Percentiles rank a stretch among this genome's conserved stretches.
phyloP scores from a whole-genome alignment of 2,888 invertebrate genomes.

The Drosophila birchii region DNA sequence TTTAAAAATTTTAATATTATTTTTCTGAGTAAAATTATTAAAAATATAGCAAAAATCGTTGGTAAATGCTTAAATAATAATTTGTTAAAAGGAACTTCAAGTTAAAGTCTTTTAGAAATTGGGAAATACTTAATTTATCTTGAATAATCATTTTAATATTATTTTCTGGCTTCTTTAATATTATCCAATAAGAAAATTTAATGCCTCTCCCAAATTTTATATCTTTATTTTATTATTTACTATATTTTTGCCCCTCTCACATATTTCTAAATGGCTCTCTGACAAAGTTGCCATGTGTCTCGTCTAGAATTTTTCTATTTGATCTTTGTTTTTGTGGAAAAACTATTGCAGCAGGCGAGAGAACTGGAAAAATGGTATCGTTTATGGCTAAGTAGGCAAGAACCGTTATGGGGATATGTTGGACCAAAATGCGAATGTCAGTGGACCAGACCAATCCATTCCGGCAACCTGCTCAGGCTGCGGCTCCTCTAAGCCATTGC shows the following conservation, averaged over 20 bases:
- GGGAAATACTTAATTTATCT: no score
- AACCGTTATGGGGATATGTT: slow-evolving; percentile 30
- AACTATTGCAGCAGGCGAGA: slow-evolving; percentile 7
- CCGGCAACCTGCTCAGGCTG: slow-evolving; percentile 16
- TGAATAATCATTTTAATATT: no score
- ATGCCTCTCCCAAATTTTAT: neutral
- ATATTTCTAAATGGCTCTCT: neutral
- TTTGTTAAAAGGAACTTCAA: no score
- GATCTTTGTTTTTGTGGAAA: slow-evolving; percentile 11
- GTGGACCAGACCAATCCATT: slow-evolving; percentile 23
- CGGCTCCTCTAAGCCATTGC: slow-evolving; percentile 9
- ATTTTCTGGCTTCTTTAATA: neutral
- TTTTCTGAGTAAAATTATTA: no score
- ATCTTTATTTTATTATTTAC: neutral
- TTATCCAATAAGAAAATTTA: neutral
- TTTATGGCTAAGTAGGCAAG: slow-evolving; percentile 32
- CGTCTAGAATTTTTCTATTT: slow-evolving; percentile 10
- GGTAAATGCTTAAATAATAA: no score
- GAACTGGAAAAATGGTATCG: slow-evolving; percentile 43
- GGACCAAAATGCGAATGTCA: slow-evolving; percentile 25
- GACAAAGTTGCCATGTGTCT: slow-evolving; percentile 7
- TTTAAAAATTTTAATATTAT: no score
- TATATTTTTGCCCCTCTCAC: neutral
- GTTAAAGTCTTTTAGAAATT: no score
- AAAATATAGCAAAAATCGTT: no score